phyloP scores from a whole-genome alignment of 2,113 vertebrate genomes.

The Willisornis vidua region DNA sequence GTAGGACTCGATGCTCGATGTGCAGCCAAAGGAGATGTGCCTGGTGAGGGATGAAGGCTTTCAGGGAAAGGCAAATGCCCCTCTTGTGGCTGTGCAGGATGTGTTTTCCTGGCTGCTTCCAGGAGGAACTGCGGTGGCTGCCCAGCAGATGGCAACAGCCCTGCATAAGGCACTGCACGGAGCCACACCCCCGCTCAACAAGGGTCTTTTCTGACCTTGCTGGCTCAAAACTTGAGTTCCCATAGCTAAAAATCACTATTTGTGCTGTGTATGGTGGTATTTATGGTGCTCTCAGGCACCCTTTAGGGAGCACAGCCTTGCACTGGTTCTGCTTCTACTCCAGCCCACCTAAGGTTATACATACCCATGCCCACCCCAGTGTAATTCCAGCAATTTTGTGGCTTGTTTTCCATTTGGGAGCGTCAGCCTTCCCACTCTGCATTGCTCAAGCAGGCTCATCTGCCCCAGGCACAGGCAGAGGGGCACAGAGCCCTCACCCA shows the following conservation, averaged over 20 bases:
- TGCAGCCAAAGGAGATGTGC: not conserved
- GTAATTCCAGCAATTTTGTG: not conserved
- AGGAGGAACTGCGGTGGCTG: not conserved
- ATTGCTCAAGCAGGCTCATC: not conserved
- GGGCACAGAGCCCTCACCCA: not conserved
- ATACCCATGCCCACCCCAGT: not conserved
- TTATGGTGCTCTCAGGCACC: not conserved
- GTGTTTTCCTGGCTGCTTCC: not conserved
- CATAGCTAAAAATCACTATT: not conserved
- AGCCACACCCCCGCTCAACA: not conserved
- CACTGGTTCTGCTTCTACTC: not conserved
- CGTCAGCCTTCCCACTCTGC: not conserved
- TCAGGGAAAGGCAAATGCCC: not conserved
- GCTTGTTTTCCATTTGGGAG: not conserved
- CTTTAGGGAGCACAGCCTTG: not conserved
- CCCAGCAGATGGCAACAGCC: constrained; percentile 65
- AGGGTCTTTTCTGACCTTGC: not conserved
- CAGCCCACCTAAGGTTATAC: not conserved
- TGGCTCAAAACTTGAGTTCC: not conserved
- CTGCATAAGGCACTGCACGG: not conserved
- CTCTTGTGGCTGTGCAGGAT: not conserved
- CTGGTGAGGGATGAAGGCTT: not conserved
- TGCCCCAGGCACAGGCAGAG: not conserved
- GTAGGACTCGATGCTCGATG: not conserved
- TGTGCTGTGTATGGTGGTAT: not conserved